These are phyloP conservation scores for Serinus canaria DNA, from an alignment of 2,113 vertebrate species.

Conservation along the genomic window DNA sequence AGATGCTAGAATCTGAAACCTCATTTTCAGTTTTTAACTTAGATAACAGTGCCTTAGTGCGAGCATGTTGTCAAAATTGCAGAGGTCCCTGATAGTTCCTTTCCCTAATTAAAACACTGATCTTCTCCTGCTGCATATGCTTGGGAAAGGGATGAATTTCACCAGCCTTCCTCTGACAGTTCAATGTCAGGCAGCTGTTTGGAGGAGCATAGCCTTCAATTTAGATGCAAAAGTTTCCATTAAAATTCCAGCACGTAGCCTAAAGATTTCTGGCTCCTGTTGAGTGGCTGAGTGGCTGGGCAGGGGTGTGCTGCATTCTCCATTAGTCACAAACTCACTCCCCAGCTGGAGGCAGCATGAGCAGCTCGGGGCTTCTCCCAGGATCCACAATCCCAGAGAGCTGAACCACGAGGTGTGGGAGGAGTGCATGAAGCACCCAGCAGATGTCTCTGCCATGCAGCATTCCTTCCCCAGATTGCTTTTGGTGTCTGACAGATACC, in stretches of 20 bases:
- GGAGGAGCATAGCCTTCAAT: background rate
- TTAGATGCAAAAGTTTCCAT: slow-evolving; percentile 26
- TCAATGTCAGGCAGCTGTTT: background rate
- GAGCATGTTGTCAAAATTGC: background rate
- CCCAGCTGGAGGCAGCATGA: background rate
- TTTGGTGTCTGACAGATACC: background rate
- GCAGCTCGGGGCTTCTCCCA: accelerated
- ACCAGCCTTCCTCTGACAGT: background rate
- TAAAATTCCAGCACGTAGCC: background rate
- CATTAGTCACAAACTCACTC: background rate
- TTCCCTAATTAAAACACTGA: background rate
- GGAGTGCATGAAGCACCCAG: slow-evolving; percentile 13
- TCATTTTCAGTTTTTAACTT: background rate
- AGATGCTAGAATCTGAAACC: background rate
- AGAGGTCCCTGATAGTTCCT: background rate
- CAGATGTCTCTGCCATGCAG: slow-evolving; percentile 57
- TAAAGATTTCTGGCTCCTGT: background rate
- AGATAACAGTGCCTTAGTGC: background rate
- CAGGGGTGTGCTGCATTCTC: background rate
- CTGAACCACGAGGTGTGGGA: accelerated
- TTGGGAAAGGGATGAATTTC: background rate
- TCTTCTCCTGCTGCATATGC: background rate
- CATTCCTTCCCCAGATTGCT: background rate
- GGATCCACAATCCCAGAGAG: accelerated
- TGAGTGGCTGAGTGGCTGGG: background rate